Percentiles rank a stretch among this genome's conserved stretches.
These are phyloP conservation scores for Poecilia latipinna DNA, from an alignment of 2,113 vertebrate species.

Conservation along the genomic window DNA sequence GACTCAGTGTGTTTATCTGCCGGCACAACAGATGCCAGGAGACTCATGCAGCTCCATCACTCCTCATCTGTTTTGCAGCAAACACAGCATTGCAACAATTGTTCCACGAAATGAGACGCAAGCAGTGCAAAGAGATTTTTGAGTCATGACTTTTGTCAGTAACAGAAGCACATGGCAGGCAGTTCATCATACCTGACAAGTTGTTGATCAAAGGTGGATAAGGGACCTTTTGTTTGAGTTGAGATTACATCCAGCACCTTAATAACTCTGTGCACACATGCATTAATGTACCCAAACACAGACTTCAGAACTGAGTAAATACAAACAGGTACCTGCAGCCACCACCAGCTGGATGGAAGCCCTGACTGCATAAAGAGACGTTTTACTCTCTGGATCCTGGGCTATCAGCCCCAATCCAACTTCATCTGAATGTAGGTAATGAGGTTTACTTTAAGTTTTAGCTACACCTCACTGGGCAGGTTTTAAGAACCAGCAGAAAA, in stretches of 20 bases:
- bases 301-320: slow-evolving; percentile 44
- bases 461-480: slow-evolving; percentile 30
- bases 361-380: slow-evolving; percentile 42
- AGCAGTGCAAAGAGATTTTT: neutral
- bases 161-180: slow-evolving; percentile 10
- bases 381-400: slow-evolving; percentile 40
- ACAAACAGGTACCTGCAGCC: slow-evolving; percentile 41
- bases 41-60: slow-evolving; percentile 3
- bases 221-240: slow-evolving; percentile 59
- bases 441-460: slow-evolving; percentile 48
- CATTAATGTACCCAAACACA: slow-evolving; percentile 60
- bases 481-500: too few relatives aligned
- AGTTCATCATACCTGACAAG: neutral
- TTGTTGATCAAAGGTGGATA: slow-evolving; percentile 32
- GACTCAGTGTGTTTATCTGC: slow-evolving; percentile 1
- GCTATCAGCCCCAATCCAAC: slow-evolving; percentile 29
- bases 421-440: slow-evolving; percentile 53
- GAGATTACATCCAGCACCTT: slow-evolving; percentile 55
- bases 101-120: slow-evolving; percentile 22
- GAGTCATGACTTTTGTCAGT: slow-evolving; percentile 17
- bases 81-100: neutral
- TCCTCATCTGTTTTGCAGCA: neutral
- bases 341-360: slow-evolving; percentile 34
- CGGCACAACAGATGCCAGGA: too few relatives aligned
- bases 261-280: slow-evolving; percentile 67